Evolutionary conservation across 2,113 vertebrate species (phyloP), one percentile per base, ranked within the genome.

Genomic region (Zosterops lateralis): DNA sequence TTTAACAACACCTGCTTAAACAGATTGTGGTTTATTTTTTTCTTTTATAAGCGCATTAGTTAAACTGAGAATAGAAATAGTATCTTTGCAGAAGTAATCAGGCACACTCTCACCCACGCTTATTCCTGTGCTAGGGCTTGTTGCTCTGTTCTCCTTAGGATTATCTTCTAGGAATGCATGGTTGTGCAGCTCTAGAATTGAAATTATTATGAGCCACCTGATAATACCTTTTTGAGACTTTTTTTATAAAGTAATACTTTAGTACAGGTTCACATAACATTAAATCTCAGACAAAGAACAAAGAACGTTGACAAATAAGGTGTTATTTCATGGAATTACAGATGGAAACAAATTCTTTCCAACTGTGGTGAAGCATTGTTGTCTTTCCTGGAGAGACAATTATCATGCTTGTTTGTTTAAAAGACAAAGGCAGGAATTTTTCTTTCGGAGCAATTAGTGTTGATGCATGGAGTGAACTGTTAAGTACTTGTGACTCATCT

Each of bases 401-500:
- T 71, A 67, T 20, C 24, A 6, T 22, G 13, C 3, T 42, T 45
- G 51, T 91, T n/a, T 64, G n/a, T 89, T 94, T 83, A 75, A 87
- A 62, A 91, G 74, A 58, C 53, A 75, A 95, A 68, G 18, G 61
- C 71, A 96, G 90, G 95, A 67, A 70, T 94, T 97, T 95, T 95
- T 92, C 84, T 96, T 84, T 93, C 93, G 61, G 45, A 90, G 73
- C 91, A 97, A 97, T 98, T 97, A 97, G 83, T 91, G 83, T 45
- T 70, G 95, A 92, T 95, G 70, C 86, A 76, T 89, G 87, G 91
- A 93, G 85, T 47, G 85, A 97, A 86, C 87, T 92, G 73, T 93
- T 96, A 97, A 97, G 91, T 95, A 95, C 83, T 96, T 87, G 29
- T 97, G 97, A 97, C 93, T 98, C 97, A 98, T 98, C 42, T 80